Base-by-base conservation (phyloP, 2,888 invertebrate genomes). In the Tenthredo amoena region DNA sequence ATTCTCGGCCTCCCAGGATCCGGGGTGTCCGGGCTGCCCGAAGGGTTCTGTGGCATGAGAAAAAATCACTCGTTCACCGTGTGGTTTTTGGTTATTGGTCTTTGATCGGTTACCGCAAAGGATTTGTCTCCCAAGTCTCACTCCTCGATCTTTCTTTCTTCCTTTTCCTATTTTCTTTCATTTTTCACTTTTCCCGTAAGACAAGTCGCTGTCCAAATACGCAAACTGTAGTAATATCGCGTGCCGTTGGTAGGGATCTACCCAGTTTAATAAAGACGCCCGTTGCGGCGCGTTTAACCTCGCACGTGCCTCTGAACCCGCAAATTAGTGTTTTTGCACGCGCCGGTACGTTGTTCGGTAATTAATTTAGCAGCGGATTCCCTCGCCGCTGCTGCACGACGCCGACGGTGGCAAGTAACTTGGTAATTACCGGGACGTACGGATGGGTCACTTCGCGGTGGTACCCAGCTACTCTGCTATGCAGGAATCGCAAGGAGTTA, bases 321-420 rank as follows among this genome's bases (percentile, higher is more conserved):
- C 88, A 87, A 88, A 88, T 88, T 88, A 88, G 86, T 86, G 86
- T 81, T 87, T 85, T 87, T 88, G 85, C 74, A 83, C 81, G 62
- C 81, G 58, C 81, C 81, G 62, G 58, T 37, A 62, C 40, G 62
- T 81, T 81, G 58, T 81, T 58, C 81, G 62, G 81, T 81, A 81
- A 81, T 81, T 81, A 81, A 81, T 81, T 81, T 62, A 81, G 77
- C 77, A 18, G 50, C 77, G 77, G 77, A 77, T 15, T 55, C 77
- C 50, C 62, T 40, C 58, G 37, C 40, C 37, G 81, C 40, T 81
- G 81, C 81, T 50, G 34, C 40, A 62, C 58, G 40, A 58, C 77
- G 81, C 40, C 58, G 40, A 58, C 77, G 81, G 77, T 77, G 77
- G 37, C 77, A 55, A 77, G 55, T 77, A 50, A 77, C 58, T 81